Conservation (phyloP, 2,888 invertebrate species). For the Endotricha flammealis region DNA sequence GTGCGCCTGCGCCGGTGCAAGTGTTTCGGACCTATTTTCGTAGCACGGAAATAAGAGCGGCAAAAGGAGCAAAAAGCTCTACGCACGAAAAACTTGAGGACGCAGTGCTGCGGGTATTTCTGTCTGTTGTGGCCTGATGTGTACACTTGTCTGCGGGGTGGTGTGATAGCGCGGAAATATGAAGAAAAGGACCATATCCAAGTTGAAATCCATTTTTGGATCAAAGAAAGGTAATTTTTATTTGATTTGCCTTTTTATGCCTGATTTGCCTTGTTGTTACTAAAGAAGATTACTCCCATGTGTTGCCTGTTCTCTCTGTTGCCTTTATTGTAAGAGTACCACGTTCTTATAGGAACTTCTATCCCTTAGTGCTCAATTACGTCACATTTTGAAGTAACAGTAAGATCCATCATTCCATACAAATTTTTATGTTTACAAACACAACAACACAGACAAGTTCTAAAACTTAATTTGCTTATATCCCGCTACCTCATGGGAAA, state of each 20-base stretch:
- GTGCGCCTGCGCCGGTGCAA: conserved; percentile 55
- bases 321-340: too few relatives aligned
- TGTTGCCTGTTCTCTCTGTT: too few relatives aligned
- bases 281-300: not conserved
- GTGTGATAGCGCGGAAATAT: conserved; percentile 42
- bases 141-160: conserved; percentile 41
- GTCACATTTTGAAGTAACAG: too few relatives aligned
- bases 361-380: too few relatives aligned
- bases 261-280: not conserved
- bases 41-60: conserved; percentile 78
- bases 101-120: conserved; percentile 69
- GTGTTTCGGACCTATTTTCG: conserved; percentile 76
- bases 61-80: conserved; percentile 74
- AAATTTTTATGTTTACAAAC: too few relatives aligned
- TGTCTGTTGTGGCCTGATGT: conserved; percentile 63
- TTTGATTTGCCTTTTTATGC: conserved; percentile 9
- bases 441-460: too few relatives aligned
- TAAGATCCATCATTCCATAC: too few relatives aligned
- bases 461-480: too few relatives aligned
- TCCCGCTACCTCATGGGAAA: too few relatives aligned
- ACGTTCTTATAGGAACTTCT: too few relatives aligned
- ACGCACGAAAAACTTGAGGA: conserved; percentile 73
- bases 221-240: conserved; percentile 61
- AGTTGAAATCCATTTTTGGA: conserved; percentile 66
- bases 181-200: conserved; percentile 72